phyloP scores from a whole-genome alignment of 2,113 vertebrate genomes.

The Ammodytes marinus region DNA sequence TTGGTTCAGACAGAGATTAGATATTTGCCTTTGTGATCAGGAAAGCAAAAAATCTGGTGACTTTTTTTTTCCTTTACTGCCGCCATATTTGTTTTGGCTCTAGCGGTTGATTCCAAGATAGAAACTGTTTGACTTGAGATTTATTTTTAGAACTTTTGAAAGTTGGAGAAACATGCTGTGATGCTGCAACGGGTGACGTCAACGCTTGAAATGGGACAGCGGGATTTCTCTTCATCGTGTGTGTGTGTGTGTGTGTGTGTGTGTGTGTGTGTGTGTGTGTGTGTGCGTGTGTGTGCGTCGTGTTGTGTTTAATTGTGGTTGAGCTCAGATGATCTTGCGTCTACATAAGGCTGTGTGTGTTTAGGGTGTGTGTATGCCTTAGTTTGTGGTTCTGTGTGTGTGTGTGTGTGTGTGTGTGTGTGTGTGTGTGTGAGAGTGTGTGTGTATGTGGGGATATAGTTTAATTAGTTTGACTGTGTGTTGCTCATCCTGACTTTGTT shows the following conservation, averaged over 20 bases:
- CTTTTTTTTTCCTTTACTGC: background rate
- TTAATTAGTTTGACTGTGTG: background rate
- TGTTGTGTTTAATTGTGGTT: background rate
- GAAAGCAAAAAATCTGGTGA: background rate
- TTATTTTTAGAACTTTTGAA: slow-evolving; percentile 56
- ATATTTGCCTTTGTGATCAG: background rate
- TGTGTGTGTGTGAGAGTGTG: background rate
- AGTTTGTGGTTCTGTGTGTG: slow-evolving; percentile 9
- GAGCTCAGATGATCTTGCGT: slow-evolving; percentile 17
- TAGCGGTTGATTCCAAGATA: slow-evolving; percentile 29
- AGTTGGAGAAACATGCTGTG: background rate
- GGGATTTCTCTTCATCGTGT: slow-evolving; percentile 12
- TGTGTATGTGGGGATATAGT: too few species aligned
- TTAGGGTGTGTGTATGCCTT: background rate
- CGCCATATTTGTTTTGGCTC: background rate
- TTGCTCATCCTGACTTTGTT: background rate
- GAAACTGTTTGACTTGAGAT: background rate
- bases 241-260: slow-evolving; percentile 10
- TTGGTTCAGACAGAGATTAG: background rate
- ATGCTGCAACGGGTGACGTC: background rate
- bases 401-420: background rate
- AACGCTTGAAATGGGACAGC: slow-evolving; percentile 19
- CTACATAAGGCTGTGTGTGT: slow-evolving; percentile 27
- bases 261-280: background rate
- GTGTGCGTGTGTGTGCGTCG: background rate